Evolutionary conservation across 2,797 vertebrate genomes (phyloP), one percentile per base, ranked within the genome.

Genomic region (Fundulus diaphanus): DNA sequence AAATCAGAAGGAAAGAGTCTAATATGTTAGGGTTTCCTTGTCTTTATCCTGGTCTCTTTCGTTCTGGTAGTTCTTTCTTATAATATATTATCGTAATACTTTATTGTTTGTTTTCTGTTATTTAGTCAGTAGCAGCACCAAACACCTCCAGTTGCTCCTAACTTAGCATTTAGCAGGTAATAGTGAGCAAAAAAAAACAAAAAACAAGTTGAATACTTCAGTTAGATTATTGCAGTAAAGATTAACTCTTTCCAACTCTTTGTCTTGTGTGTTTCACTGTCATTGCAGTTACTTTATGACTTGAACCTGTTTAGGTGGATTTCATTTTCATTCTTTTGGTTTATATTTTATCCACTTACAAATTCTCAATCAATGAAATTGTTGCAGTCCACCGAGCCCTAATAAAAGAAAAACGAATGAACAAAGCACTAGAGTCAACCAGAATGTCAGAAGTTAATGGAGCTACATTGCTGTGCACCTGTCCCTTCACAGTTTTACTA

Each of bases 201-300:
- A 78, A 79, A 16, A 74, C 29, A 82, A 85, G 77, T 76, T 46
- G 37, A 70, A 63, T 54, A 72, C 71, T 86, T 87, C 82, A 87
- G 65, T 79, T 83, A 82, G 87, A 70, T 87, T 80, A 87, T 63
- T 71, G 77, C 37, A 66, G 68, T 70, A 74, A 82, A 79, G 78
- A 57, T 68, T 87, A 54, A 89, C 81, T 84, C 77, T 77, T 86
- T 78, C 65, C 3, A n/a, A 72, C 73, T 71, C 48, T 27, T 56
- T 40, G 72, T 56, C 56, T 69, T 70, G 5, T 69, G 46, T 65
- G 57, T 85, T 79, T 80, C n/a, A 68, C 48, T 66, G 48, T 20
- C 31, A 56, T 33, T 44, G 12, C n/a, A 44, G 42, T 31, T 35
- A 16, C 49, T 81, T 56, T 77, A 73, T 35, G 72, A 73, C 74